Base-by-base conservation (phyloP, 1,140 invertebrate species). In the Palaemon carinicauda region DNA sequence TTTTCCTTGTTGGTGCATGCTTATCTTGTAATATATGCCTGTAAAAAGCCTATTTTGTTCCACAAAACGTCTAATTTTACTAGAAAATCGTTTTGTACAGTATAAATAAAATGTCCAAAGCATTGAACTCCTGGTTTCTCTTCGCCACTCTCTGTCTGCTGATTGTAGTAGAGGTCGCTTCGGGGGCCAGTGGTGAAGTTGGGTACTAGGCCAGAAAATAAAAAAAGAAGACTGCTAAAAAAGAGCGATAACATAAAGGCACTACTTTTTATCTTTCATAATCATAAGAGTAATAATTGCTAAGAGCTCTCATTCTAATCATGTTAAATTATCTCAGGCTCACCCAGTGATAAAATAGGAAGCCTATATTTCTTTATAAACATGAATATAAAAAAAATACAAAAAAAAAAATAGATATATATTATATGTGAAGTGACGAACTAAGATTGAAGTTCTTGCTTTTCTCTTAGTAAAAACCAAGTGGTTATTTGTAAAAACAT, bases 21-120 rank as follows among this genome's bases (percentile, higher is more conserved):
- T 86, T 86, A 86, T 74, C 84, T 86, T 86, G 84, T 86, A 86
- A 86, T 86, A 86, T 86, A 86, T 86, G 84, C 84, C 84, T 86
- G 84, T 86, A 86, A 80, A 86, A 80, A 86, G 77, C 77, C 84
- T 86, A 86, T 86, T 86, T 86, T 86, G 84, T 86, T 86, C 78
- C 84, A 86, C 84, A 86, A 86, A 86, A 86, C 84, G 84, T 86
- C 77, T 86, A 86, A 86, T 86, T 86, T 86, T 86, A 86, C 84
- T 86, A 86, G 84, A 79, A 86, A 86, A 86, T 86, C 84, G 84
- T 86, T 86, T 86, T 86, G 84, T 86, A 86, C 84, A 86, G 84
- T 80, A 80, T 86, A 86, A 86, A 86, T 80, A 80, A 86, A 86
- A 86, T 80, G 84, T 86, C 84, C 84, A 86, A 86, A 73, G 84